Evolutionary conservation across 2,113 vertebrate species (phyloP), one percentile per base, ranked within the genome.

Genomic region (Gymnogyps californianus): DNA sequence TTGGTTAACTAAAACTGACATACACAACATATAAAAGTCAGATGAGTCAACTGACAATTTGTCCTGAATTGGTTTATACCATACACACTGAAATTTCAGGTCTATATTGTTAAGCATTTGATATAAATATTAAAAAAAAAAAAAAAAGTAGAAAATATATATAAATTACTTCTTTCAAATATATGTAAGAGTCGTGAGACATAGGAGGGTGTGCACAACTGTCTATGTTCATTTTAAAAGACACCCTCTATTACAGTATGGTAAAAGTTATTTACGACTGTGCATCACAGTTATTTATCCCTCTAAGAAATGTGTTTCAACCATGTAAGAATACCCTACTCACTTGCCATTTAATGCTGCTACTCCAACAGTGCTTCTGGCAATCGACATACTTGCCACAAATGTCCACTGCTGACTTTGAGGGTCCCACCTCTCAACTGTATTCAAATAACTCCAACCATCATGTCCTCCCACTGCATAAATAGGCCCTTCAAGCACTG

Each of bases 401-500:
- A 98, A 98, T 13, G 98, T 98, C 98, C 98, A 98, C 42, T 98
- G 98, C 65, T 98, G 98, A 91, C 93, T 98, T 96, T 98, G 98
- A 36, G 98, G 98, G 52, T 98, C 98, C 98, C 98, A 98, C 42
- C 98, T 97, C 84, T 98, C 98, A 93, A 98, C 98, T 22, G 98
- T 98, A 36, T 98, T 98, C 96, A 98, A 95, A 34, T 98, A 98
- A 76, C 98, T 98, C 98, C 98, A 98, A 52, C 98, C 98, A 88
- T 98, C 98, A 87, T 98, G 98, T 78, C 98, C 98, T 91, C 98
- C 98, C 31, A 98, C 98, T 15, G 98, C 98, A 92, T 98, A 98
- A 93, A 98, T 98, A 61, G 98, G 98, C 24, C 98, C 98, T 98
- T 98, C 98, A 74, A 98, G 98, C 36, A 98, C 98, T 26, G 98